These are phyloP conservation scores for Medauroidea extradentata DNA, from an alignment of 1,140 invertebrate species.

Conservation along the genomic window DNA sequence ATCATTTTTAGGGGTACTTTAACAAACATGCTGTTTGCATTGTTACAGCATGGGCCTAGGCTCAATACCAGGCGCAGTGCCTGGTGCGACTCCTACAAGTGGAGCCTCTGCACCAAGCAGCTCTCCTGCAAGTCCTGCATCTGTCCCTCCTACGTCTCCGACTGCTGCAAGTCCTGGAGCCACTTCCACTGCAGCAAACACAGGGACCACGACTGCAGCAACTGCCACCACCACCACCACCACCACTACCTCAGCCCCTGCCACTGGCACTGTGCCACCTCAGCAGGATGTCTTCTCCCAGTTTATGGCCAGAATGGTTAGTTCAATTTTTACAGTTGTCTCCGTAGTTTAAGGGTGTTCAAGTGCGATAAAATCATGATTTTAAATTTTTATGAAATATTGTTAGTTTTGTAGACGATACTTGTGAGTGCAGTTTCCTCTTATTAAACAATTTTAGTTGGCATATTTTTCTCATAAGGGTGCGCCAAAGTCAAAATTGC, in stretches of 20 bases:
- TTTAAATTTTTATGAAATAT: too few relatives aligned
- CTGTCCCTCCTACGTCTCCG: conserved; percentile 23
- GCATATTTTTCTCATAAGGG: too few relatives aligned
- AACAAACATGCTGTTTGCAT: too few relatives aligned
- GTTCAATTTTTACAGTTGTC: conserved; percentile 14
- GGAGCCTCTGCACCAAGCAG: conserved; percentile 12
- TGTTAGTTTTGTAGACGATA: too few relatives aligned
- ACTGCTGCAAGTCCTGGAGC: conserved; percentile 38
- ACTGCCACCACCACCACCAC: conserved; percentile 38
- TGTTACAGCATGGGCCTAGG: conserved; percentile 27
- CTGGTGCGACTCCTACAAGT: conserved; percentile 18
- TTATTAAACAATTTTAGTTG: too few relatives aligned
- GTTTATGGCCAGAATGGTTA: conserved; percentile 89
- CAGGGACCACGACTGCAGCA: conserved; percentile 31
- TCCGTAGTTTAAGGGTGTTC: too few relatives aligned
- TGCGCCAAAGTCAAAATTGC: too few relatives aligned
- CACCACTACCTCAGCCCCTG: conserved; percentile 36
- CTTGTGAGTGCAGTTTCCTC: too few relatives aligned
- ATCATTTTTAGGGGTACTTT: too few relatives aligned
- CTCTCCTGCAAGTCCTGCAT: conserved; percentile 20
- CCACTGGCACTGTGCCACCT: conserved; percentile 31
- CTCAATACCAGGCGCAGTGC: conserved; percentile 13
- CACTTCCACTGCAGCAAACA: conserved; percentile 43
- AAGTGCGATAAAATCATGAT: too few relatives aligned
- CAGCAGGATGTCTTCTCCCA: conserved; percentile 48